phyloP scores from a whole-genome alignment of 2,888 invertebrate genomes.

The Melinaea menophilus region DNA sequence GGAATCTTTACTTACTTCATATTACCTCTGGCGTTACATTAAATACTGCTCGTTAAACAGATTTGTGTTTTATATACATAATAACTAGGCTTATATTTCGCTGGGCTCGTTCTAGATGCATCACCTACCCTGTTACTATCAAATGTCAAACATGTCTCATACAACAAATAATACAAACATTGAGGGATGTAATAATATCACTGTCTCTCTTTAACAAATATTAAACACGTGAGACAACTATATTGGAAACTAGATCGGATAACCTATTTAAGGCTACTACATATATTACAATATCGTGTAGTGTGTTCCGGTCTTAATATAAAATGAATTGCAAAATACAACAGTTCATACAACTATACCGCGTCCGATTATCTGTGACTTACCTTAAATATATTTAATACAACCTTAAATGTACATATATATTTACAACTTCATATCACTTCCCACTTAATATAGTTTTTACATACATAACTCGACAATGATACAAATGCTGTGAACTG shows the following conservation, averaged over 20 bases:
- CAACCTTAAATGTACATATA: constrained; percentile 3
- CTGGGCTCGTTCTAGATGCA: constrained; percentile 62
- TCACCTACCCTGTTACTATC: constrained; percentile 66
- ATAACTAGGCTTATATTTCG: constrained; percentile 46
- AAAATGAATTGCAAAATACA: background rate
- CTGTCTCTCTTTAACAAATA: constrained; percentile 32
- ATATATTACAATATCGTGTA: background rate
- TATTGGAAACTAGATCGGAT: background rate
- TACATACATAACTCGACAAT: too few species aligned
- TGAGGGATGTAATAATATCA: constrained; percentile 55
- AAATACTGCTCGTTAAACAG: constrained; percentile 34
- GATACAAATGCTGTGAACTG: too few species aligned
- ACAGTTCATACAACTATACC: background rate
- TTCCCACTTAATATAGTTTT: background rate
- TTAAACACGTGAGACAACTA: constrained; percentile 8
- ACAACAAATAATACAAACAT: constrained; percentile 20
- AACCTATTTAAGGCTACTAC: too few species aligned
- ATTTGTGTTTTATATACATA: constrained; percentile 35
- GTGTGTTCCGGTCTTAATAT: background rate
- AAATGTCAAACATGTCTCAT: constrained; percentile 46
- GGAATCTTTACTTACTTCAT: background rate
- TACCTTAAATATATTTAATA: constrained; percentile 4
- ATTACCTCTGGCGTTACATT: constrained; percentile 3
- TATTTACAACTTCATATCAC: background rate
- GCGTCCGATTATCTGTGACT: background rate